These are phyloP conservation scores for Corynorhinus townsendii DNA, from an alignment of 2,113 vertebrate species.

Conservation along the genomic window DNA sequence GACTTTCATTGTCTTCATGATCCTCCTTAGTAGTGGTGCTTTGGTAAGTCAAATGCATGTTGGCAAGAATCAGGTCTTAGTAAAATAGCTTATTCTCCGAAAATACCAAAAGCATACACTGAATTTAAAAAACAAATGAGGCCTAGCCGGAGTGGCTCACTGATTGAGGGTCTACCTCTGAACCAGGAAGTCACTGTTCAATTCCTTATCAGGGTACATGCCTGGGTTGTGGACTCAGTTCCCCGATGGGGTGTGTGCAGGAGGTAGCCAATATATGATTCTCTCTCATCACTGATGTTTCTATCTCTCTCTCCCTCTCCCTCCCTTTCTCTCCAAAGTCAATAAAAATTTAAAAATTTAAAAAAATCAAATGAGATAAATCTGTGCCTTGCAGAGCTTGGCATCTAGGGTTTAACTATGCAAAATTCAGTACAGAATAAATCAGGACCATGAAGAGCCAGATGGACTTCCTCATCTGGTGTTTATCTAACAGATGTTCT, in stretches of 20 bases:
- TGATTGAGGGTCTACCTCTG: too few relatives aligned
- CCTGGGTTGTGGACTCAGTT: too few relatives aligned
- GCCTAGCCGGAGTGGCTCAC: too few relatives aligned
- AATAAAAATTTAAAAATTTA: too few relatives aligned
- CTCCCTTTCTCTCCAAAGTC: too few relatives aligned
- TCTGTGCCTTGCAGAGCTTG: not conserved
- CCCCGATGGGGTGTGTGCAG: too few relatives aligned
- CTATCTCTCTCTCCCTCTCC: too few relatives aligned
- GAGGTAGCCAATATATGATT: too few relatives aligned
- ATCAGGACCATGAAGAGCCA: slow-evolving; percentile 9
- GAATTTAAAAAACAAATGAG: not conserved
- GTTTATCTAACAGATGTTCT: slow-evolving; percentile 55
- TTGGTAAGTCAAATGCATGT: slow-evolving; percentile 83
- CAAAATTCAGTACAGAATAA: slow-evolving; percentile 32
- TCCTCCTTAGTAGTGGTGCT: slow-evolving; percentile 97
- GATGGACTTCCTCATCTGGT: slow-evolving; percentile 46
- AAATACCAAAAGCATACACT: not conserved
- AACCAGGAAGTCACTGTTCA: too few relatives aligned
- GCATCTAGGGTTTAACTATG: not conserved
- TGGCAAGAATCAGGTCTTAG: not conserved
- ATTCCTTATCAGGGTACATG: too few relatives aligned
- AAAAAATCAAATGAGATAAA: not conserved
- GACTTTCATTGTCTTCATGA: slow-evolving; percentile 99
- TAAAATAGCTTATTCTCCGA: not conserved
- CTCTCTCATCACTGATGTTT: too few relatives aligned